Percentiles rank a stretch among this genome's conserved stretches.
phyloP scores from a whole-genome alignment of 2,797 vertebrate species.

The Pyrrhura leucotis region DNA sequence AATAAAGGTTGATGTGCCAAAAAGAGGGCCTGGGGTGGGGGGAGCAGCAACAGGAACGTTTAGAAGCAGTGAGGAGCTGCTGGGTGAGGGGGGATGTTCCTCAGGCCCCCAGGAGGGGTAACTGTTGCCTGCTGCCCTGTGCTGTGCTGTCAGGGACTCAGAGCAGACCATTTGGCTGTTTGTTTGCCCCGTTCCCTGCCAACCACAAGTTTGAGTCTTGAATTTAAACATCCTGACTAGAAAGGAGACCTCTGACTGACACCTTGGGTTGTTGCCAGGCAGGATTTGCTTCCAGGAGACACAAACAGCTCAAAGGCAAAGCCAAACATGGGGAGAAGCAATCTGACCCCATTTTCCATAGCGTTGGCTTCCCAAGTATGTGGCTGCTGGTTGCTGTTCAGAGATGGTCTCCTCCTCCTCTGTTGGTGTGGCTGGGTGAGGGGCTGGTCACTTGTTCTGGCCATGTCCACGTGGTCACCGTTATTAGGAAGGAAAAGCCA shows the following conservation, averaged over 20 bases:
- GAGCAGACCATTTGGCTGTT: neutral
- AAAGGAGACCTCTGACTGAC: neutral
- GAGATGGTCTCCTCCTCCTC: neutral
- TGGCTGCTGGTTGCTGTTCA: neutral
- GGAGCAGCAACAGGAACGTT: neutral
- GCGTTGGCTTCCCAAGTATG: neutral
- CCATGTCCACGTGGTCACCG: fast-evolving
- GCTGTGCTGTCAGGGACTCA: neutral
- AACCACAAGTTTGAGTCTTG: neutral
- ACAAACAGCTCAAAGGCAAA: neutral
- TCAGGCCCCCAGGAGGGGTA: neutral
- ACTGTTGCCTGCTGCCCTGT: neutral
- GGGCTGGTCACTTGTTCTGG: neutral
- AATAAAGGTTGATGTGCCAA: neutral
- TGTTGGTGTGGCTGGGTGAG: neutral
- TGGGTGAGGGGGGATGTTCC: neutral
- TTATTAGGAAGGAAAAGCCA: neutral
- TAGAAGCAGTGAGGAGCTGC: neutral
- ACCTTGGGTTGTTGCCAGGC: neutral
- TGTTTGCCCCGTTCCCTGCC: neutral
- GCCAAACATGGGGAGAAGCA: neutral
- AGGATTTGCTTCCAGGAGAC: conserved; percentile 1
- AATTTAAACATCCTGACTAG: conserved; percentile 14
- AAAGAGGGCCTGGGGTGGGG: neutral
- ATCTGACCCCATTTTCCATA: neutral